Conservation (phyloP, 23 tunicate species). For the Trididemnum nubilum region DNA sequence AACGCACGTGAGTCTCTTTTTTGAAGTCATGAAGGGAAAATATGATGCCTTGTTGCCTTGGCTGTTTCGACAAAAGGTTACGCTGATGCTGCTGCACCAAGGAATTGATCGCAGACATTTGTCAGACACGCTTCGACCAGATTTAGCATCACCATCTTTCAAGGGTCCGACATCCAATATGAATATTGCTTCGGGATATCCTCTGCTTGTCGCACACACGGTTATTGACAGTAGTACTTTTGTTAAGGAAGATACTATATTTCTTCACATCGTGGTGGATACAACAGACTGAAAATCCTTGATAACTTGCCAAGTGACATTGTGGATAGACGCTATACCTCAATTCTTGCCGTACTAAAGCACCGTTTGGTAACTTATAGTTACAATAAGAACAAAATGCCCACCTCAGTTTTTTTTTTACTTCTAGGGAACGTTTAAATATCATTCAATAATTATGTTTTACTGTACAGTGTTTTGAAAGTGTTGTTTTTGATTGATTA, state of each 20-base stretch:
- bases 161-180: constrained; percentile 84
- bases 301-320: too few species aligned
- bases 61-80: constrained; percentile 96
- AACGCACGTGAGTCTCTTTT: constrained; percentile 90
- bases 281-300: constrained; percentile 68
- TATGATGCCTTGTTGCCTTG: constrained; percentile 89
- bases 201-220: constrained; percentile 81
- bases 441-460: too few species aligned
- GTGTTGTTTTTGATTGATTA: too few species aligned
- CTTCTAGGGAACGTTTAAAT: too few species aligned
- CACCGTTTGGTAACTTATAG: too few species aligned
- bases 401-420: too few species aligned
- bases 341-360: too few species aligned
- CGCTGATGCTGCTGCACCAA: constrained; percentile 89
- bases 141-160: constrained; percentile 82
- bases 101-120: constrained; percentile 70
- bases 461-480: too few species aligned
- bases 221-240: constrained; percentile 70
- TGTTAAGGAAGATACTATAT: constrained; percentile 82
- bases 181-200: constrained; percentile 97
- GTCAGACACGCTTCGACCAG: constrained; percentile 92
- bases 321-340: too few species aligned
- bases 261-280: constrained; percentile 65
- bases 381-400: too few species aligned
- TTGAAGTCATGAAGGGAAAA: constrained; percentile 93